phyloP scores from a whole-genome alignment of 2,113 vertebrate genomes.

The Myiagra hebetior region DNA sequence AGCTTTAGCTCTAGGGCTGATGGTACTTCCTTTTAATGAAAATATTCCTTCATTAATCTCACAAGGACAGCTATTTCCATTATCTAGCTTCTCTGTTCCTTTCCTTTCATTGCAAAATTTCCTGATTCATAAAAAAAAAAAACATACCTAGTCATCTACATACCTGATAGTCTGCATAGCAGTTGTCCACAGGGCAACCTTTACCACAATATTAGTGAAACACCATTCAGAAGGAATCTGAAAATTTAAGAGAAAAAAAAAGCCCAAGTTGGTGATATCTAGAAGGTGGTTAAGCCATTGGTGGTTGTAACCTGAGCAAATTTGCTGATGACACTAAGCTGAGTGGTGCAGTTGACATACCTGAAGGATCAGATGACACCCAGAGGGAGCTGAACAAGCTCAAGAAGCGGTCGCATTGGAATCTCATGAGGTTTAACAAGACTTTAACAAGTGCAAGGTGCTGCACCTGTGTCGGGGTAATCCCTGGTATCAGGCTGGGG shows the following conservation, averaged over 20 bases:
- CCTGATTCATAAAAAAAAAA: neutral
- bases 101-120: neutral
- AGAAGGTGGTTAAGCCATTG: neutral
- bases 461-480: accelerated
- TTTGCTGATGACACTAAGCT: neutral
- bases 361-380: neutral
- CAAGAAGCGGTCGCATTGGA: no score
- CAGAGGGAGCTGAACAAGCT: neutral
- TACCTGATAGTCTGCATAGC: no score
- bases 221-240: neutral
- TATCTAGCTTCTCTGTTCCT: neutral
- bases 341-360: neutral
- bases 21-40: neutral
- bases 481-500: neutral
- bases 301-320: neutral
- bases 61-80: neutral
- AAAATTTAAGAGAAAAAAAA: neutral
- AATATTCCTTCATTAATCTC: neutral
- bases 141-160: neutral
- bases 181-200: neutral
- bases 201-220: neutral
- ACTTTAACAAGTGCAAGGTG: neutral
- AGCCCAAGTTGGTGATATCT: neutral
- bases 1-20: neutral
- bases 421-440: neutral